Evolutionary conservation across 2,888 invertebrate genomes (phyloP), one percentile per base, ranked within the genome.

Genomic region (Latrodectus hesperus): DNA sequence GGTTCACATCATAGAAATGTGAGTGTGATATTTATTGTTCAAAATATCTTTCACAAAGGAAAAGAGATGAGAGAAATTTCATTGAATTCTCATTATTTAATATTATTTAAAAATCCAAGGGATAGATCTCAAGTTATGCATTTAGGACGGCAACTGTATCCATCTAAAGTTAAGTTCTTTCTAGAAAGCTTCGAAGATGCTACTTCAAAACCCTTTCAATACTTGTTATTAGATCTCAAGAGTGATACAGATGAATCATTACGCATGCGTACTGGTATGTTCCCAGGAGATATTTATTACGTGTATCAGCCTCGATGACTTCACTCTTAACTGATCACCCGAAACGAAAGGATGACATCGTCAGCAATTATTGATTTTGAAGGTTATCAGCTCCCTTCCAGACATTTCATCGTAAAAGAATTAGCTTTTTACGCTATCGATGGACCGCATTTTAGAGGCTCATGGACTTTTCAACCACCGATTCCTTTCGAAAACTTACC

Each of bases 81-180:
- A 64, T 53, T 80, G n/a, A 85, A 85, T 74, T 60, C 68, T 26
- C 85, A 80, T 74, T 80, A 80, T 67, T 72, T 72, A 85, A 85
- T 79, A 80, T 74, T 80, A 80, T 67, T 72, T 72, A 85, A 85
- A 80, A 85, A 85, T 26, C 52, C 65, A 65, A 64, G 85, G 22
- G 80, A 85, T 26, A n/a, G 38, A 9, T 51, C 17, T 11, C 85
- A 85, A 80, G 74, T 80, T 49, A 68, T 26, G 11, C 16, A 26
- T 52, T 74, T 79, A n/a, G 73, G 74, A n/a, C 55, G 16, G 14
- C 85, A 85, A 53, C 52, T 85, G n/a, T 74, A 65, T 72, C 85
- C 79, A 5, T 16, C 0, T 55, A 14, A 74, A 6, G 12, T 64
- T 0, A 79, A 85, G 38, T 73, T 38, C 6, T 38, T 38, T 38